Base-by-base conservation (phyloP, 2,888 invertebrate genomes). In the Galerucella nymphaeae region DNA sequence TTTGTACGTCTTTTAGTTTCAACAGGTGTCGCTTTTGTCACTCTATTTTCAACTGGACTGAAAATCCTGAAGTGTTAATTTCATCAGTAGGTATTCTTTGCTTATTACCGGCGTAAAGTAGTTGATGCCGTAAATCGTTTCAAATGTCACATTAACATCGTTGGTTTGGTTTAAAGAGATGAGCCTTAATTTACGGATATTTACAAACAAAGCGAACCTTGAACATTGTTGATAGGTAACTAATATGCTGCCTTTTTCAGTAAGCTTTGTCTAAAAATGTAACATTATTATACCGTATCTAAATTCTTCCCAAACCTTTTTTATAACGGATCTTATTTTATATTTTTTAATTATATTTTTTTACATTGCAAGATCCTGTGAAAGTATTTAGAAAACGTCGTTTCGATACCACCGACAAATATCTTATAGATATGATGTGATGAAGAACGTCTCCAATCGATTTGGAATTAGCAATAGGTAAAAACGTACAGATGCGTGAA, bases 381-480 rank as follows among this genome's bases (percentile, higher is more conserved):
- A 18, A 42, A 30, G 53, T n/a, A 50, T 30, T 65, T 61, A 38
- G 41, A 23, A 8, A 58, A 14, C 30, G 20, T 16, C 45, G 23
- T 23, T 14, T 53, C 55, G 66, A 45, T 66, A 66, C 58, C 57
- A 66, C 63, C 50, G 73, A 63, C 48, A 48, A 70, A 65, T 73
- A 66, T 64, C 55, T 70, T 65, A 78, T 79, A 80, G 81, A 84
- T 83, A 82, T 83, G 82, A 82, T 82, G 80, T 80, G 66, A 65
- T 64, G 67, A 63, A 14, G 42, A 45, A 53, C n/a, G 8, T 16
- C 75, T 75, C 18, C 23, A 45, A 11, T 42, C 8, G 30, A 38
- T 38, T 59, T 11, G 18, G n/a, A 38, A 59, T 11, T 38, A n/a
- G 18, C 38, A 59, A 38, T 8, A 59, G 8, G 59, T 30, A 9